These are phyloP conservation scores for Drosophila infuscata DNA, from an alignment of 2,888 invertebrate genomes.

Conservation along the genomic window DNA sequence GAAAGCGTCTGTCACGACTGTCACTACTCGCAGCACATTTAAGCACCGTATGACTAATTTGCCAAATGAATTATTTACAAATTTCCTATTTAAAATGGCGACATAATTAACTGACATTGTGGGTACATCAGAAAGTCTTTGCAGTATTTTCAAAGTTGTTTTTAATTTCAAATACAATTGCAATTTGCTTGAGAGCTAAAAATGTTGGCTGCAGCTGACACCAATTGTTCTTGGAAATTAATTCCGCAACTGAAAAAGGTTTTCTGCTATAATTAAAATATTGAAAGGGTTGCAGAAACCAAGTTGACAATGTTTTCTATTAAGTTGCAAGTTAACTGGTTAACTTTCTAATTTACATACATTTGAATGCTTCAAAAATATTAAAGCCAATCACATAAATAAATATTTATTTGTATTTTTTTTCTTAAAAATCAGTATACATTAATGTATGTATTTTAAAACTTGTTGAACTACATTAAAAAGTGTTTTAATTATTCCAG, in stretches of 20 bases:
- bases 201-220: conserved; percentile 37
- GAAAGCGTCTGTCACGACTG: conserved; percentile 47
- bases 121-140: neutral
- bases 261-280: neutral
- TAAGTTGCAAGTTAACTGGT: neutral
- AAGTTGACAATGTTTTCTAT: neutral
- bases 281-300: neutral
- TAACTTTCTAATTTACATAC: neutral
- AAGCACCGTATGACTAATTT: conserved; percentile 48
- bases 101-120: conserved; percentile 60
- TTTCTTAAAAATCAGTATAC: too few relatives aligned
- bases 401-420: neutral
- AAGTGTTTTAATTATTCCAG: neutral
- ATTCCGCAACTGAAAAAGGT: neutral
- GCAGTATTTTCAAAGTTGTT: neutral
- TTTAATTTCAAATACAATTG: conserved; percentile 9
- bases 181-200: conserved; percentile 27
- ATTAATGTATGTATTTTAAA: neutral
- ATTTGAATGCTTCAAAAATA: neutral
- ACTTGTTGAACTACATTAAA: neutral
- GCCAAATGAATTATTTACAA: conserved; percentile 65
- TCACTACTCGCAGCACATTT: conserved; percentile 37
- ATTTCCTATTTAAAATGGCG: conserved; percentile 71
- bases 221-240: conserved; percentile 4
- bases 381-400: neutral